Percentiles rank a stretch among this genome's conserved stretches.
phyloP scores from a whole-genome alignment of 2,797 vertebrate genomes.

The Cyclopterus lumpus region DNA sequence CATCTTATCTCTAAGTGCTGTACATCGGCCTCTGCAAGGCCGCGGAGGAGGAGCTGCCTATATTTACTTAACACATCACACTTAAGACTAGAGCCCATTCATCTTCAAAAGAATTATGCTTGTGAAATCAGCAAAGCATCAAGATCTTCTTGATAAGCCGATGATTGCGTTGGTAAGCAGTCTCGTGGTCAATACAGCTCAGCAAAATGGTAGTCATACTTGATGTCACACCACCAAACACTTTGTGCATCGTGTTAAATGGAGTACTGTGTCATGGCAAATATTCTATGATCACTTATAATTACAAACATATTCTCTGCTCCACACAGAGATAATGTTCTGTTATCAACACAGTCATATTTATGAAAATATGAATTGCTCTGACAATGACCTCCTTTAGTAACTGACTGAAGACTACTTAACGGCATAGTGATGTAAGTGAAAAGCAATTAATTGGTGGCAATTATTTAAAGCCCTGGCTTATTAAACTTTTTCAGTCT shows the following conservation, averaged over 20 bases:
- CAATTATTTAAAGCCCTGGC: constrained; percentile 65
- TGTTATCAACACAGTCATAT: constrained; percentile 27
- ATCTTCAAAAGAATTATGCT: constrained; percentile 50
- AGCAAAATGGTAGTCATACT: constrained; percentile 40
- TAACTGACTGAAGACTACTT: constrained; percentile 52
- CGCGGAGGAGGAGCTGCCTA: no score
- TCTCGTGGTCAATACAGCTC: constrained; percentile 45
- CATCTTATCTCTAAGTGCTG: constrained; percentile 50
- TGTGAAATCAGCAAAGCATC: constrained; percentile 57
- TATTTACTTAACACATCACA: no score
- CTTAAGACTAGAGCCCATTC: constrained; percentile 35
- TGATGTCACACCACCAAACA: constrained; percentile 45
- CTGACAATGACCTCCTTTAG: constrained; percentile 51
- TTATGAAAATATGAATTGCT: constrained; percentile 30
- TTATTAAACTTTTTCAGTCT: constrained; percentile 65
- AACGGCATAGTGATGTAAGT: constrained; percentile 52
- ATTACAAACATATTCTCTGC: constrained; percentile 12
- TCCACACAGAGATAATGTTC: constrained; percentile 5
- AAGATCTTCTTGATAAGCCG: constrained; percentile 48
- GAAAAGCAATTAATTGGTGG: constrained; percentile 69
- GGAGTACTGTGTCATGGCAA: constrained; percentile 7
- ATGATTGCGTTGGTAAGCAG: constrained; percentile 55
- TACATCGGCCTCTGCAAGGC: constrained; percentile 40
- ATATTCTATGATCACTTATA: constrained; percentile 28
- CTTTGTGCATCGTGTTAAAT: constrained; percentile 31